Evolutionary conservation across 2,797 vertebrate genomes (phyloP), one percentile per base, ranked within the genome.

Genomic region (Pantherophis alleghaniensis): DNA sequence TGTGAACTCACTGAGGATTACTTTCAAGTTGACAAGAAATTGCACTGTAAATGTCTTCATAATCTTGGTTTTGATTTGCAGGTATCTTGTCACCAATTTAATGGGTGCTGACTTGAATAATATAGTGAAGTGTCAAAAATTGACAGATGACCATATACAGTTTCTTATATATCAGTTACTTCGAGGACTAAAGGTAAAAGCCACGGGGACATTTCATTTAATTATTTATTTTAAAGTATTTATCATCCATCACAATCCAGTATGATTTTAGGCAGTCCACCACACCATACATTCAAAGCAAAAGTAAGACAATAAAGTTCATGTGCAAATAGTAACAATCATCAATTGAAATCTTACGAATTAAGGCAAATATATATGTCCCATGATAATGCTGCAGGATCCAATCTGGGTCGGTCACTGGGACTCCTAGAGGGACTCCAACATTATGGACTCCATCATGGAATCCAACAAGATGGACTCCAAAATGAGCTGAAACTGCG

Each of bases 61-160:
- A 83, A 26, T 74, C 16, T 2, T 86, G 53, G 7, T 92, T 92
- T 93, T 92, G 93, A 95, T 95, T 95, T 92, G n/a, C 97, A 99
- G 99, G 91, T 99, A 99, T 96, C 98, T 99, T 94, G 99, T 99
- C 97, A 99, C 99, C 83, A 99, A 99, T 96, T 98, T 99, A 97
- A 99, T 99, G 99, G 99, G 99, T 2, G 99, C 99, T 13, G 99
- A 99, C 97, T 98, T 99, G 94, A 99, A 99, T 96, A 99, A 99
- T 96, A 99, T 99, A 13, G 99, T 99, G 63, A 99, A 99, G 96
- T 99, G 99, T 97, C 99, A 99, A 97, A 98, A 98, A 94, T 96
- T 99, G 97, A 99, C 99, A 0, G 99, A 99, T 90, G 99, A 99
- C 93, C 99, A 99, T 0, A 99, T 99, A 94, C 99, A 99, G 96